phyloP scores from a whole-genome alignment of 2,797 vertebrate genomes.

The Poecilia gillii region DNA sequence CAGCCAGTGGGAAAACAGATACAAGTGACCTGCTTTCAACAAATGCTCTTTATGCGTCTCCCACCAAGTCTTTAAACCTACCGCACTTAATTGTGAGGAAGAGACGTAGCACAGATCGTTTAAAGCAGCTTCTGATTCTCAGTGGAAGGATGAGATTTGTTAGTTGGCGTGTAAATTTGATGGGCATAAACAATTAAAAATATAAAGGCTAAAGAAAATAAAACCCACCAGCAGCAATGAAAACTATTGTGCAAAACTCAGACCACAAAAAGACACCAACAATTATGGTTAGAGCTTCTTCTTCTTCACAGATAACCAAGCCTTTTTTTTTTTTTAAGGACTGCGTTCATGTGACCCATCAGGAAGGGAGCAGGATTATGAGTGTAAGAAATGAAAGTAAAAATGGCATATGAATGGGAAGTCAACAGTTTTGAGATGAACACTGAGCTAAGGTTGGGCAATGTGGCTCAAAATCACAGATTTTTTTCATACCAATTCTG shows the following conservation, averaged over 20 bases:
- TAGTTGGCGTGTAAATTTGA: background rate
- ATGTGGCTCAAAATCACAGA: background rate
- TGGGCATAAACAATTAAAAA: background rate
- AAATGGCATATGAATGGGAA: background rate
- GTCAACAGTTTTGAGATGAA: conserved; percentile 9
- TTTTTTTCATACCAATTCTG: background rate
- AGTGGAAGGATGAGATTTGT: background rate
- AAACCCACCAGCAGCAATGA: background rate
- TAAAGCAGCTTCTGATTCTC: background rate
- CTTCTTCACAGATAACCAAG: background rate
- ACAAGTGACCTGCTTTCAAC: conserved; percentile 30
- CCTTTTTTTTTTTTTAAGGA: background rate
- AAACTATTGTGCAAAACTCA: background rate
- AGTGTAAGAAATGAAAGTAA: conserved; percentile 5
- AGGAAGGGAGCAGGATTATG: background rate
- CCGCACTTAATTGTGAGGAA: background rate
- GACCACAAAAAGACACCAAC: background rate
- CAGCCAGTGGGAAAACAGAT: conserved; percentile 22
- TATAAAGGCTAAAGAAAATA: background rate
- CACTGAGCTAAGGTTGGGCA: background rate
- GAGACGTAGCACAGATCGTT: background rate
- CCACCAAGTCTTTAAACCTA: conserved; percentile 2
- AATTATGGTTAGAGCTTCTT: background rate
- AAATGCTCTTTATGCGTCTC: conserved; percentile 4
- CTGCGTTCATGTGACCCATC: background rate